Base-by-base conservation (phyloP, 2,888 invertebrate species). In the Iphiclides podalirius region DNA sequence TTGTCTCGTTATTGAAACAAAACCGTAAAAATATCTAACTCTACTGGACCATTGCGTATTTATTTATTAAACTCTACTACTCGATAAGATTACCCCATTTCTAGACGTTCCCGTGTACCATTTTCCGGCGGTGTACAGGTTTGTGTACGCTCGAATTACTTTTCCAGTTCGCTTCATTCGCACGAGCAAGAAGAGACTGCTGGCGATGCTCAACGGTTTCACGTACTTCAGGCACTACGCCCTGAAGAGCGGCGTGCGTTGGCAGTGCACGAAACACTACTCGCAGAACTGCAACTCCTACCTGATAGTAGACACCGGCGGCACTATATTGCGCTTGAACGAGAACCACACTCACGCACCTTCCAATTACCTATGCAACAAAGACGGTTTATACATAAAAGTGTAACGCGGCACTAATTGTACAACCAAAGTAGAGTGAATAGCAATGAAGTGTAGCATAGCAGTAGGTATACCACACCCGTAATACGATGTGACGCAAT, bases 141-240 rank as follows among this genome's bases (percentile, higher is more conserved):
- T 17, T 38, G 38, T 38, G 2, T 20, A 38, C 37, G 6, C 2
- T 11, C 17, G 20, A 15, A 13, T 12, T 46, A 4, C n/a, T 46
- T 8, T 51, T 55, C 35, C 55, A 61, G 59, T 44, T 1, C 9
- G 11, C 8, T 54, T 47, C 45, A 49, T 63, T 28, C 42, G 17
- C 0, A 47, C 53, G 20, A 52, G 14, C 3, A 47, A 40, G 3
- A 57, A 53, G 2, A 58, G 51, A 7, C 36, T 20, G 1, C 34
- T 61, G 35, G 40, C 53, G 6, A 54, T 58, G 59, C 49, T 53
- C 35, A 47, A 59, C 28, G 40, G 46, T 0, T 67, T 55, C 44
- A 61, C 64, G 0, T 67, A 61, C 50, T 59, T 57, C 37, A 63
- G 53, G 16, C 64, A 61, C 26, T 59, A 54, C 31, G 8, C 33